Evolutionary conservation across 2,113 vertebrate genomes (phyloP), one percentile per base, ranked within the genome.

Genomic region (Pluvianellus socialis): DNA sequence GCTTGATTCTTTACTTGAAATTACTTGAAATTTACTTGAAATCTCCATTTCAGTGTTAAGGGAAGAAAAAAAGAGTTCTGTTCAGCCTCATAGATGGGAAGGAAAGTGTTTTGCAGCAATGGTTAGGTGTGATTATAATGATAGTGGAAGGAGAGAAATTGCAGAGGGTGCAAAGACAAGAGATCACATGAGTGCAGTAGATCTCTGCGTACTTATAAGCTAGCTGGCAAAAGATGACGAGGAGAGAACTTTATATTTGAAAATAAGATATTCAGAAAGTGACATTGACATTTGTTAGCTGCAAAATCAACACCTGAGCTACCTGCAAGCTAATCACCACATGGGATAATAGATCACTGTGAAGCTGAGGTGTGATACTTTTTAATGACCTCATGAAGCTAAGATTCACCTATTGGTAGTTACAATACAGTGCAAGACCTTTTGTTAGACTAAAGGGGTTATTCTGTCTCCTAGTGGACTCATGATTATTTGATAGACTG

Each of bases 311-410:
- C 44, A 52, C 28, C 30, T 1, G 10, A 80, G 35, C 49, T 88
- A 70, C 91, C 85, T 90, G 55, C 86, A 80, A 76, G 50, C 63
- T 95, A 86, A 91, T 97, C 79, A 71, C 89, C 56, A 14, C 52
- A 52, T 1, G 23, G 86, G 52, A 28, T 56, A 86, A 94, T 87
- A 91, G 55, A 95, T 94, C 89, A 89, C 44, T 38, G 15, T 38
- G 62, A 72, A 89, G 61, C 87, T 93, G 84, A 87, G 77, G 12
- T 65, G 7, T n/a, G 61, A 56, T 79, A 32, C 28, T 85, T 87
- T 68, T 35, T 79, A 91, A 96, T 73, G 47, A 87, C 74, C 56
- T 80, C 42, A 63, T 28, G 86, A 94, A 74, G 38, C 19, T 35
- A 59, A 90, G 59, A 91, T 84, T 94, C 75, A 67, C 42, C 59